phyloP scores from a whole-genome alignment of 2,113 vertebrate genomes.

The Eidolon helvum region DNA sequence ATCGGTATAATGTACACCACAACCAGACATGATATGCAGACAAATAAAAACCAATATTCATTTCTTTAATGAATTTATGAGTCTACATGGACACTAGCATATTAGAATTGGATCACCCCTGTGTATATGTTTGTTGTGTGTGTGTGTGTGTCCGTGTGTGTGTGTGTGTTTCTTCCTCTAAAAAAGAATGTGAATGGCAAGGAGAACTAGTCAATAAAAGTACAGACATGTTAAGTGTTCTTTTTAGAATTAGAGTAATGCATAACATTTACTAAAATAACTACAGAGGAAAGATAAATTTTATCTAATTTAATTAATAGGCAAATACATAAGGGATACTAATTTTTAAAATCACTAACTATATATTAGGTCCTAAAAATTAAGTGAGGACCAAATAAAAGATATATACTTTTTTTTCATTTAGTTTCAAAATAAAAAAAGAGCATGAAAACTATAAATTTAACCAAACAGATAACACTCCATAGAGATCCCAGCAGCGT shows the following conservation, averaged over 20 bases:
- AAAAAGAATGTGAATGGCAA: slow-evolving; percentile 22
- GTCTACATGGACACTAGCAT: not conserved
- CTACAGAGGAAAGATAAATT: slow-evolving; percentile 29
- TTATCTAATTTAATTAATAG: not conserved
- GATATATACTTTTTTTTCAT: not conserved
- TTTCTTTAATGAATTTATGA: slow-evolving; percentile 44
- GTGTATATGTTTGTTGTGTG: not conserved
- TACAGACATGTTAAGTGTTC: not conserved
- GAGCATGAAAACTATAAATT: not conserved
- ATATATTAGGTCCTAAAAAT: not conserved
- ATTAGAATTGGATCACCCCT: not conserved
- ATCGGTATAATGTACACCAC: not conserved
- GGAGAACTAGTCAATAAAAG: slow-evolving; percentile 37
- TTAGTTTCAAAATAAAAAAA: not conserved
- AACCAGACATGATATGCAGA: slow-evolving; percentile 39
- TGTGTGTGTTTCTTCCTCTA: not conserved
- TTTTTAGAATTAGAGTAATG: slow-evolving; percentile 42
- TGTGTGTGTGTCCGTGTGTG: not conserved
- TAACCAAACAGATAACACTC: not conserved
- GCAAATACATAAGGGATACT: not conserved
- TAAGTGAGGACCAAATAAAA: not conserved
- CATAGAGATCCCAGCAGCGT: slow-evolving; percentile 82
- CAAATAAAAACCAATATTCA: slow-evolving; percentile 59
- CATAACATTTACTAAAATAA: slow-evolving; percentile 10
- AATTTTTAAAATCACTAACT: not conserved